Evolutionary conservation across 2,888 invertebrate genomes (phyloP).

Genomic region (Clepsis dumicolana): DNA sequence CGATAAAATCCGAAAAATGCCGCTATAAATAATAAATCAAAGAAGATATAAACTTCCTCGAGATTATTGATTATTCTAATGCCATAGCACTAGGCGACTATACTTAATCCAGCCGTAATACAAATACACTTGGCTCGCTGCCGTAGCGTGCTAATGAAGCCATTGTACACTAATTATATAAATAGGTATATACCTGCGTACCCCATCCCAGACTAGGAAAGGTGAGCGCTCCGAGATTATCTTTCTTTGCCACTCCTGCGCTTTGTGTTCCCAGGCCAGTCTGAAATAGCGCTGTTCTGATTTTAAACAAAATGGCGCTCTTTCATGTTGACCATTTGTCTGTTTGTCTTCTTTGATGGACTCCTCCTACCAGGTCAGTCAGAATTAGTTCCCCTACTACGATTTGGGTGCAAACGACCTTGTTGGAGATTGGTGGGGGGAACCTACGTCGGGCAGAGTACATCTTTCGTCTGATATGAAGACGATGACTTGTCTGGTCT

Average conservation of each 20-base stretch:
- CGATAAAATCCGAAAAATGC: no score
- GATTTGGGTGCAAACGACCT: no score
- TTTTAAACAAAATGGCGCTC: neutral
- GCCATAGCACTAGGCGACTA: slow-evolving; percentile 27
- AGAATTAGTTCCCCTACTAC: no score
- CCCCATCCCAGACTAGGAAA: slow-evolving; percentile 17
- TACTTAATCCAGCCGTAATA: slow-evolving; percentile 16
- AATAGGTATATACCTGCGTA: slow-evolving; percentile 13
- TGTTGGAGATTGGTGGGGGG: no score
- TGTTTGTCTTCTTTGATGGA: no score
- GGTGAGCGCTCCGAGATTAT: slow-evolving; percentile 23
- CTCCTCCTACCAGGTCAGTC: no score
- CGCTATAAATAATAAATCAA: neutral
- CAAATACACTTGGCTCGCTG: slow-evolving; percentile 39
- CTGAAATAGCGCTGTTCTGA: no score
- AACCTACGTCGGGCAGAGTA: no score
- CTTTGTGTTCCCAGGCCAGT: neutral
- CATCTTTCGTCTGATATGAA: no score
- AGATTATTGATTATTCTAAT: slow-evolving; percentile 7
- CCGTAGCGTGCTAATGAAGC: slow-evolving; percentile 37
- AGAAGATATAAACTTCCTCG: neutral
- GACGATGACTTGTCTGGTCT: no score
- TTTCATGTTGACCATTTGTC: no score
- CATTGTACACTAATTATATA: slow-evolving; percentile 23
- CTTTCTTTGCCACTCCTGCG: neutral